Evolutionary conservation across 1,140 invertebrate species (phyloP).

Genomic region (Rhynchophorus ferrugineus): DNA sequence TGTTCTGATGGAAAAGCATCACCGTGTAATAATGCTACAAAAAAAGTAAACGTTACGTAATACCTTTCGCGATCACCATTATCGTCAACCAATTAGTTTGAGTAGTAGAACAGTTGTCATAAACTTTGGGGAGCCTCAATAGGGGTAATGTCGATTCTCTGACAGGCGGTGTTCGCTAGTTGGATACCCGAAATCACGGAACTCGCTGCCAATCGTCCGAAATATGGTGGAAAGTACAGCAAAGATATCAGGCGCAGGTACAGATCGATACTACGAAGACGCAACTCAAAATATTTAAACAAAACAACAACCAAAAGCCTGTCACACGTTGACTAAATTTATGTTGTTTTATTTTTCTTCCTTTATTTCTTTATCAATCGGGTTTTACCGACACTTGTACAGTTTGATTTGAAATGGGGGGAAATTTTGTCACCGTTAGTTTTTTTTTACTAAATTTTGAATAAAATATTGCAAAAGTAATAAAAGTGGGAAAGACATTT

Average conservation of each 20-base stretch:
- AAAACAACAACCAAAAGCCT: neutral
- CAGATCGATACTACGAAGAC: slow-evolving; percentile 36
- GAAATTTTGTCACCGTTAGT: slow-evolving; percentile 1
- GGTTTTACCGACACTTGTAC: too few relatives aligned
- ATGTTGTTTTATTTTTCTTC: neutral
- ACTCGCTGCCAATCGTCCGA: slow-evolving; percentile 93
- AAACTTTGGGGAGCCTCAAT: slow-evolving; percentile 37
- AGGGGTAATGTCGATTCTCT: slow-evolving; percentile 47
- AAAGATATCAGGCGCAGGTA: slow-evolving; percentile 97
- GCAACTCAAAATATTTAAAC: slow-evolving; percentile 12
- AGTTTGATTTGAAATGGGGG: neutral
- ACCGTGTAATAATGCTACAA: too few relatives aligned
- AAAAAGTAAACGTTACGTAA: too few relatives aligned
- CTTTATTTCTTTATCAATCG: neutral
- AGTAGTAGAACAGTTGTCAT: slow-evolving; percentile 12
- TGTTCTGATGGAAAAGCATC: too few relatives aligned
- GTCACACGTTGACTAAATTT: too few relatives aligned
- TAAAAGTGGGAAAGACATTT: too few relatives aligned
- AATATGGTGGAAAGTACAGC: slow-evolving; percentile 97
- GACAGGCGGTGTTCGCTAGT: slow-evolving; percentile 96
- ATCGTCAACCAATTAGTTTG: slow-evolving; percentile 5
- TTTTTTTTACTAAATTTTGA: too few relatives aligned
- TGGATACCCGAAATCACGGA: slow-evolving; percentile 99
- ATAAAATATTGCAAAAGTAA: too few relatives aligned
- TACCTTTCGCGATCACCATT: neutral